These are phyloP conservation scores for Vesta saturnalis DNA, from an alignment of 2,888 invertebrate genomes.

Conservation along the genomic window DNA sequence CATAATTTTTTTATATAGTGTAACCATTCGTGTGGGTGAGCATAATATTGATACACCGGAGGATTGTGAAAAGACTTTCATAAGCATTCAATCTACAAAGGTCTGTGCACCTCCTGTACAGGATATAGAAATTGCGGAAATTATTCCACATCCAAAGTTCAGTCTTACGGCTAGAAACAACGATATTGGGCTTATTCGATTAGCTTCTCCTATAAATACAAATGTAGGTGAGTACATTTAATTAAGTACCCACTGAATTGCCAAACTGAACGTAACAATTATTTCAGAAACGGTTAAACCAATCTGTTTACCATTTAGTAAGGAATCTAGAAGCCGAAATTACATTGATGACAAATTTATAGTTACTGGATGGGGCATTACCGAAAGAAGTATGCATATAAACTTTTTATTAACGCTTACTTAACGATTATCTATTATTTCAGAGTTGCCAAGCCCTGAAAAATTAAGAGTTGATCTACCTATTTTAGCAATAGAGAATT, in stretches of 20 bases:
- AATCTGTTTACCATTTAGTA: constrained; percentile 62
- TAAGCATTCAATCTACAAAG: constrained; percentile 47
- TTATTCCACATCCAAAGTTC: constrained; percentile 66
- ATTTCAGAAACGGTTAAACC: constrained; percentile 59
- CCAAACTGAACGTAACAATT: not conserved
- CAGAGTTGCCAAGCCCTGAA: not conserved
- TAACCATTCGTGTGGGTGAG: constrained; percentile 72
- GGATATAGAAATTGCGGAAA: constrained; percentile 63
- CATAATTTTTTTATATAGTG: too few relatives aligned
- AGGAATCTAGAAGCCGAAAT: constrained; percentile 50
- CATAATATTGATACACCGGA: constrained; percentile 62
- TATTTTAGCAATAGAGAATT: constrained; percentile 53
- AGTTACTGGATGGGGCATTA: constrained; percentile 82
- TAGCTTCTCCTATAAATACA: constrained; percentile 61
- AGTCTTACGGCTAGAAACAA: constrained; percentile 63
- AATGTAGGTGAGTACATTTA: constrained; percentile 46
- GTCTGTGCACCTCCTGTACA: constrained; percentile 62
- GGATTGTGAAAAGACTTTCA: constrained; percentile 57
- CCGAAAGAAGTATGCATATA: constrained; percentile 64
- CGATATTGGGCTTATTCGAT: constrained; percentile 68
- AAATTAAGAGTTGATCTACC: constrained; percentile 40
- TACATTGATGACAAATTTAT: constrained; percentile 65
- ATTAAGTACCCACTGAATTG: not conserved
- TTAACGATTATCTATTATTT: not conserved
- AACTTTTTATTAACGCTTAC: not conserved